phyloP scores from a whole-genome alignment of 2,113 vertebrate genomes.

The Anhinga rufa region DNA sequence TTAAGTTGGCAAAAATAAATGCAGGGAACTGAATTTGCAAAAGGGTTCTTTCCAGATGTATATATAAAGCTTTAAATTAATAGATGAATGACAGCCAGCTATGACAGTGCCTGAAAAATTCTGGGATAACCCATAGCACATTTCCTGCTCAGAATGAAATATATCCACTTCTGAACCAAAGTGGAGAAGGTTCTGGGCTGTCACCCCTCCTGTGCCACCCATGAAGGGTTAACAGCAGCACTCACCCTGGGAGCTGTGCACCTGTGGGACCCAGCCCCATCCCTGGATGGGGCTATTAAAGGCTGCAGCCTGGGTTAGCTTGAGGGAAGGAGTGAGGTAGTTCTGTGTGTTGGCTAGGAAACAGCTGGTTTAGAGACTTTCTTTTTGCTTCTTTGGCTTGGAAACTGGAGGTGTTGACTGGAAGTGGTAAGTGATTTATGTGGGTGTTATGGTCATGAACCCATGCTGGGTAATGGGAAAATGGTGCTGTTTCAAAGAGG shows the following conservation, averaged over 20 bases:
- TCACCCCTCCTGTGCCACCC: fast-evolving
- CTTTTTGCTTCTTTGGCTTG: background rate
- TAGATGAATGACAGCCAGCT: background rate
- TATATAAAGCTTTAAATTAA: background rate
- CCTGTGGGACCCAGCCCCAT: background rate
- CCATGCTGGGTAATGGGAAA: background rate
- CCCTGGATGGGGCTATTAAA: background rate
- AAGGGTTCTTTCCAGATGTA: background rate
- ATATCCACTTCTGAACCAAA: background rate
- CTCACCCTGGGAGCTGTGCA: background rate
- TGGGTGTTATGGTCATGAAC: background rate
- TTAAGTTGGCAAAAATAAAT: background rate
- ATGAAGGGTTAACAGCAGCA: background rate
- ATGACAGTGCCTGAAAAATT: background rate
- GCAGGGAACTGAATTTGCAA: background rate
- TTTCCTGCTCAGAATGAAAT: background rate
- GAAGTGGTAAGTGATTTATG: background rate
- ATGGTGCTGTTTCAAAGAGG: background rate
- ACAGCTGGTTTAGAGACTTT: background rate
- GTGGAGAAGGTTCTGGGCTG: background rate
- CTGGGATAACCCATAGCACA: background rate
- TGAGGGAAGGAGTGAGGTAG: background rate
- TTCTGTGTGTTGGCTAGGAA: fast-evolving
- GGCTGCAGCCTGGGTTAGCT: background rate
- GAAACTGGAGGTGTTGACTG: background rate